A percentile compares a stretch with the other conserved stretches of the same genome.
phyloP scores from a whole-genome alignment of 1,140 invertebrate genomes.

The Papilio dardanus region DNA sequence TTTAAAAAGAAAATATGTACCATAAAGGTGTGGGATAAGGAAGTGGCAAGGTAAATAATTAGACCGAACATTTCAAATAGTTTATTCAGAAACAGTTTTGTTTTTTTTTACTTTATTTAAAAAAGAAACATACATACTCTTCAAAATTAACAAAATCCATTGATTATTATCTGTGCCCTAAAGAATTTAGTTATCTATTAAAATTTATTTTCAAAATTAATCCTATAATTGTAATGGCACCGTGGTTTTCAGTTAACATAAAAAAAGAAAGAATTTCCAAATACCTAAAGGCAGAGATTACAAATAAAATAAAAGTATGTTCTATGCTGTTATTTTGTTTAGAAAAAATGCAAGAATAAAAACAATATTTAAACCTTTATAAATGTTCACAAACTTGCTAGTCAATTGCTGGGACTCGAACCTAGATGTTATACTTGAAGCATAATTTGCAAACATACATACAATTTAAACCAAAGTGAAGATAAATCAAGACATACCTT shows the following conservation, averaged over 20 bases:
- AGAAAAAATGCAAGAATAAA: background rate
- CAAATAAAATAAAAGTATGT: background rate
- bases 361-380: background rate
- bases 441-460: background rate
- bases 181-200: conserved; percentile 21
- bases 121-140: conserved; percentile 44
- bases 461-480: background rate
- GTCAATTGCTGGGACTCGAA: conserved; percentile 40
- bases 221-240: conserved; percentile 66
- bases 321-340: background rate
- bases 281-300: conserved; percentile 47
- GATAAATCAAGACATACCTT: background rate
- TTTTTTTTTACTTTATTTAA: conserved; percentile 49
- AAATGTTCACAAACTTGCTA: background rate
- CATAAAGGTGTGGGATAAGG: conserved; percentile 39
- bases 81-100: conserved; percentile 46
- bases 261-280: conserved; percentile 56
- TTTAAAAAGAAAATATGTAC: conserved; percentile 35
- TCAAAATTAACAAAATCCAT: background rate
- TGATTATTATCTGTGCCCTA: background rate
- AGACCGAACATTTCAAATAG: conserved; percentile 50
- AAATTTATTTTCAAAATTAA: conserved; percentile 31
- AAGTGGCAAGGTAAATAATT: conserved; percentile 62
- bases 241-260: conserved; percentile 58
- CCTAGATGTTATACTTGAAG: conserved; percentile 16